Evolutionary conservation across 2,888 invertebrate genomes (phyloP), one percentile per base, ranked within the genome.

Genomic region (Hypomecis punctinalis): DNA sequence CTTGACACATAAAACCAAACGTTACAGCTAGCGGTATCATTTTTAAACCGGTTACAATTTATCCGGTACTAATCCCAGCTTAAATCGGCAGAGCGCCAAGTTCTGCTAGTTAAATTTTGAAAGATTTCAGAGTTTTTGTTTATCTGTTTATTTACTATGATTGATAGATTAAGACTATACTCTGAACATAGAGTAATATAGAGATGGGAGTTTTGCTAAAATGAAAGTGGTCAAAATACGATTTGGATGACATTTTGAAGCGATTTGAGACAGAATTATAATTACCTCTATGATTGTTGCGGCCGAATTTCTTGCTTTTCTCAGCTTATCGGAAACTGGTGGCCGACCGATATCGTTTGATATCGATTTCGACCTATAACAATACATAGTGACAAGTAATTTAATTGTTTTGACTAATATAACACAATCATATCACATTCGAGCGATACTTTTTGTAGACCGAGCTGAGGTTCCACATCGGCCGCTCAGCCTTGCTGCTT

Each of bases 261-360:
- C 51, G 33, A 33, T 42, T 9, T 37, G 8, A 13, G 7, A 37
- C 13, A 51, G 11, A 2, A 8, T 13, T 7, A 71, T 70, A 81
- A 61, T 81, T 82, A 92, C 91, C 91, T 92, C 93, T 0, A 83
- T 77, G 11, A 91, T 91, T 1, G 88, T 88, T 0, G 84, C 75
- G 0, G 91, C 88, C 0, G 94, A 86, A 57, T 85, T 88, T 68
- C 91, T 86, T 0, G 86, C 80, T 71, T 82, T 88, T 54, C 91
- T 77, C 9, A 83, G 72, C 65, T 89, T 76, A 55, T 84, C 91
- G 0, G 90, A 73, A 0, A 89, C 85, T 0, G 93, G 93, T 0
- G 92, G 93, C 51, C 92, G 76, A 0, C 94, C 94, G 48, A 94
- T 94, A 76, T 94, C 94, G 73, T 93, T 94, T 0, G 91, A 92